Evolutionary conservation across 2,888 invertebrate species (phyloP).

Genomic region (Maniola hyperantus): DNA sequence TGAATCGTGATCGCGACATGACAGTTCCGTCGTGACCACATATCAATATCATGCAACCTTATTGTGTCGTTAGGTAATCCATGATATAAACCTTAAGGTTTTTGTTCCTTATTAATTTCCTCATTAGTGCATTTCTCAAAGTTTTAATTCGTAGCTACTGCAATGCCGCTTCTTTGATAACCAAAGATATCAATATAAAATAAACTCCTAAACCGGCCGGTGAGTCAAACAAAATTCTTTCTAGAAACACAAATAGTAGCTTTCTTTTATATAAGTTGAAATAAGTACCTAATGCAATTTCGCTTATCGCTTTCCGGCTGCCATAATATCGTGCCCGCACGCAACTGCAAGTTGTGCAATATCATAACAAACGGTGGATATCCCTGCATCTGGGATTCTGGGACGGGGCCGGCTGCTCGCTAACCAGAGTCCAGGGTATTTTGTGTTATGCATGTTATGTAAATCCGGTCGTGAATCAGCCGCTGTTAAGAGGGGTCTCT

Average conservation of each 20-base stretch:
- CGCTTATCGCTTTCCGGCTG: not conserved
- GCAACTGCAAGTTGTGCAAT: constrained; percentile 3
- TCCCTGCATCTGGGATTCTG: constrained; percentile 52
- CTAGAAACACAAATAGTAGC: not conserved
- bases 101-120: too few species aligned
- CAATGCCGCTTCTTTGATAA: too few species aligned
- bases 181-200: too few species aligned
- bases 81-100: too few species aligned
- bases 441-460: constrained; percentile 62
- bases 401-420: constrained; percentile 51
- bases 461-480: constrained; percentile 63
- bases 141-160: too few species aligned
- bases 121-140: too few species aligned
- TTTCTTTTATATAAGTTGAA: not conserved
- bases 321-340: constrained; percentile 4
- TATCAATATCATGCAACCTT: too few species aligned
- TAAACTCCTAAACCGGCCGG: too few species aligned
- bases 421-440: constrained; percentile 64
- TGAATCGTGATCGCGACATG: too few species aligned
- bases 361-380: constrained; percentile 41
- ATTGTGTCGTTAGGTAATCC: too few species aligned
- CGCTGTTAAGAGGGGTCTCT: constrained; percentile 44
- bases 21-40: too few species aligned
- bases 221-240: too few species aligned
- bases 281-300: not conserved